Percentiles rank a stretch among this genome's conserved stretches.
These are phyloP conservation scores for Phataginus tetradactyla DNA, from an alignment of 2,797 vertebrate genomes.

Conservation along the genomic window DNA sequence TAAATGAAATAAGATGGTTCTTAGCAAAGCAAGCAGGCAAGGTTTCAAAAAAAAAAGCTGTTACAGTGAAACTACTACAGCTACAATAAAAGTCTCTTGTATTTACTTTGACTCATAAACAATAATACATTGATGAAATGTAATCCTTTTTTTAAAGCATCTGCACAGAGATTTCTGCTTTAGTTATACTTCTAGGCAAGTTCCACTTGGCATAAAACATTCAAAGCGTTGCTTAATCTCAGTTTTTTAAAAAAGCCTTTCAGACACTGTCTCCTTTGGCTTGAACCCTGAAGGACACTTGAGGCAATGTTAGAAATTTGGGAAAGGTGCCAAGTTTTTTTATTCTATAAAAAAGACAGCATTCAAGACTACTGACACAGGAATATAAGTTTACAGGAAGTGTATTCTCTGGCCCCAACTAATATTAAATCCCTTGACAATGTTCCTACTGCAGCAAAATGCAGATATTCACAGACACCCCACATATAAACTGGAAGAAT, in stretches of 20 bases:
- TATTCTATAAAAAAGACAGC: not conserved
- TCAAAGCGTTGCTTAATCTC: not conserved
- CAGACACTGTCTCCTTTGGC: slow-evolving; percentile 9
- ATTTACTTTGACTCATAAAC: not conserved
- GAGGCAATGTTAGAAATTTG: not conserved
- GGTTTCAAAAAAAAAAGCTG: not conserved
- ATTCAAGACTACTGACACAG: not conserved
- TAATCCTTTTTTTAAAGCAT: not conserved
- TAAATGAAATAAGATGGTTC: not conserved
- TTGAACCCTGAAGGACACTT: slow-evolving; percentile 29
- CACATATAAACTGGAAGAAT: not conserved
- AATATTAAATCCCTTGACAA: not conserved
- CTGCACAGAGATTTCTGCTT: slow-evolving; percentile 10
- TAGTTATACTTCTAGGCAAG: not conserved
- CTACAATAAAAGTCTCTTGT: not conserved
- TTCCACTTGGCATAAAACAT: not conserved
- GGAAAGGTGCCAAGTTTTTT: not conserved
- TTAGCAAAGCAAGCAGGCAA: not conserved
- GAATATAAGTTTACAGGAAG: not conserved
- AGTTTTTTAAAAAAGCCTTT: not conserved
- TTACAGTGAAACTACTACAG: not conserved
- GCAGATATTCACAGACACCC: too few species aligned
- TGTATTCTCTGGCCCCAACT: not conserved
- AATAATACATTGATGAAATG: not conserved
- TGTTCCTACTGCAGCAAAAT: not conserved